These are phyloP conservation scores for Mionectes olivaceus DNA, from an alignment of 2,797 vertebrate genomes.

Conservation along the genomic window DNA sequence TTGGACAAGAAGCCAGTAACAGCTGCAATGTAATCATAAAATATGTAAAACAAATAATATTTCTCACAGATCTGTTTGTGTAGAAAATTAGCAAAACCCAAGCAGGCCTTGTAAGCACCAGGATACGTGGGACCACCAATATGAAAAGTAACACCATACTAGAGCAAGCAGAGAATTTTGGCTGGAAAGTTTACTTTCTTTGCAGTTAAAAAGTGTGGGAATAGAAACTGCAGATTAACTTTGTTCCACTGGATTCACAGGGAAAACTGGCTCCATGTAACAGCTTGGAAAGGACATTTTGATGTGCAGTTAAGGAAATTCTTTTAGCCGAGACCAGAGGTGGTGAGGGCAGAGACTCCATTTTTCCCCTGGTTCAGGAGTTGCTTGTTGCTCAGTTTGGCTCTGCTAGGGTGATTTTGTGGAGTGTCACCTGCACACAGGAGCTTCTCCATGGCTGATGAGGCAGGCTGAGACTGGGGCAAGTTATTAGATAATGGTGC, in stretches of 20 bases:
- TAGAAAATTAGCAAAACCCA: background rate
- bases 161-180: background rate
- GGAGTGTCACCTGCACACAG: background rate
- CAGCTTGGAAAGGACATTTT: background rate
- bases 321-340: background rate
- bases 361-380: background rate
- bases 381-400: background rate
- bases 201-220: background rate
- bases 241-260: background rate
- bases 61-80: background rate
- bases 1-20: background rate
- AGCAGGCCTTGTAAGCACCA: background rate
- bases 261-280: background rate
- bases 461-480: background rate
- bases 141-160: background rate
- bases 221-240: background rate
- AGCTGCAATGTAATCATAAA: background rate
- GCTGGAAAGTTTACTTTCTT: background rate
- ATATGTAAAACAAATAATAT: background rate
- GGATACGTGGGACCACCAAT: background rate
- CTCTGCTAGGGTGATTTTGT: background rate
- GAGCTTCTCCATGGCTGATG: background rate
- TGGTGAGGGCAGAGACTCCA: background rate
- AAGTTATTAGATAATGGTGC: background rate
- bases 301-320: background rate